Evolutionary conservation across 2,113 vertebrate genomes (phyloP).

Genomic region (Ellobius talpinus): DNA sequence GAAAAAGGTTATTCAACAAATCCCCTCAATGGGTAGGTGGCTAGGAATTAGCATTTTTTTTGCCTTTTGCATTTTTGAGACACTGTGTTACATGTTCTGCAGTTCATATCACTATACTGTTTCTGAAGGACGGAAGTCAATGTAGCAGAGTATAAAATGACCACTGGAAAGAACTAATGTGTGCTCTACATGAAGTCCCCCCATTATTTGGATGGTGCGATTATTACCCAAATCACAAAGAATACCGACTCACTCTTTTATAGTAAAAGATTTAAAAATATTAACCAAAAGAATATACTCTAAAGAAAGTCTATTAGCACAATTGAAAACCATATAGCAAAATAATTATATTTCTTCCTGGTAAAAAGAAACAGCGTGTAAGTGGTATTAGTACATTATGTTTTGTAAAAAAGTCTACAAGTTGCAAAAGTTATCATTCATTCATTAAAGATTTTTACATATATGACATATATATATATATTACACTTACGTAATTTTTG

Average conservation of each 20-base stretch:
- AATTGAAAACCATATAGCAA: slow-evolving; percentile 39
- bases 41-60: not conserved
- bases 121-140: not conserved
- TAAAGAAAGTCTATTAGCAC: not conserved
- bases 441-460: slow-evolving; percentile 24
- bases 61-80: not conserved
- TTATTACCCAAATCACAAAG: slow-evolving; percentile 20
- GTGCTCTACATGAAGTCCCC: not conserved
- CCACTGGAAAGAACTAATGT: slow-evolving; percentile 15
- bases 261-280: slow-evolving; percentile 8
- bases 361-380: slow-evolving; percentile 23
- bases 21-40: not conserved
- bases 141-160: not conserved
- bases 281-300: not conserved
- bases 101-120: not conserved
- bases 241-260: slow-evolving; percentile 1
- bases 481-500: not conserved
- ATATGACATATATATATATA: not conserved
- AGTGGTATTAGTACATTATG: not conserved
- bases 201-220: not conserved
- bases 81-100: not conserved
- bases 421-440: slow-evolving; percentile 25
- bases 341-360: not conserved
- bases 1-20: not conserved
- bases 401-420: not conserved